Evolutionary conservation across 2,113 vertebrate species (phyloP), one percentile per base, ranked within the genome.

Genomic region (Nycticryphes semicollaris): DNA sequence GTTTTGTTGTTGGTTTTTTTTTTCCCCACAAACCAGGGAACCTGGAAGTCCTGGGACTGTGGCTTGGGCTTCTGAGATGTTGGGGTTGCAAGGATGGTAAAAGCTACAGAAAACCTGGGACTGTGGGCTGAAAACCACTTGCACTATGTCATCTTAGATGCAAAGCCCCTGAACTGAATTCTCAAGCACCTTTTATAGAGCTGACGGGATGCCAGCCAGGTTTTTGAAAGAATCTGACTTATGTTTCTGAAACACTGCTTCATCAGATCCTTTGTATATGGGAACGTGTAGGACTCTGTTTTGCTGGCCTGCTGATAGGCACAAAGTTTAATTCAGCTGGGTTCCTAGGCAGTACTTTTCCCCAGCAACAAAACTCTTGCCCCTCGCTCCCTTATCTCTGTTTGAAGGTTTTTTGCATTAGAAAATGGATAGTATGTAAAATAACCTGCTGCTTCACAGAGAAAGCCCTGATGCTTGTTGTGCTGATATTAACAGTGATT

Each of bases 401-500:
- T 37, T 66, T 8, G 35, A 75, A 70, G 14, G 12, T 74, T 87
- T 83, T 20, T 57, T 85, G 10, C 53, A 33, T 31, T 35, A 80
- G 23, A 54, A 91, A 62, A 76, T 63, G 3, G 10, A 64, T 3
- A 66, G 14, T 30, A 54, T 66, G 18, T 30, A 74, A 90, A 83
- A 67, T 50, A 77, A 37, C 70, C 69, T 41, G 6, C 31, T 4
- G 3, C 82, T 24, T 79, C 53, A 41, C 39, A 72, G 31, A 85
- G 15, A 67, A 14, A 33, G 8, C 35, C 14, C 8, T 30, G 59
- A 53, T 69, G 48, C 54, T 57, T 60, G 33, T 22, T 91, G 39
- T 90, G 59, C 67, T 74, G 87, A 57, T 93, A 77, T 74, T 85
- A 88, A 63, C 39, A 59, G 45, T 19, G 67, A 62, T 62, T 96